phyloP scores from a whole-genome alignment of 2,113 vertebrate species.

The Chelonoidis abingdonii region DNA sequence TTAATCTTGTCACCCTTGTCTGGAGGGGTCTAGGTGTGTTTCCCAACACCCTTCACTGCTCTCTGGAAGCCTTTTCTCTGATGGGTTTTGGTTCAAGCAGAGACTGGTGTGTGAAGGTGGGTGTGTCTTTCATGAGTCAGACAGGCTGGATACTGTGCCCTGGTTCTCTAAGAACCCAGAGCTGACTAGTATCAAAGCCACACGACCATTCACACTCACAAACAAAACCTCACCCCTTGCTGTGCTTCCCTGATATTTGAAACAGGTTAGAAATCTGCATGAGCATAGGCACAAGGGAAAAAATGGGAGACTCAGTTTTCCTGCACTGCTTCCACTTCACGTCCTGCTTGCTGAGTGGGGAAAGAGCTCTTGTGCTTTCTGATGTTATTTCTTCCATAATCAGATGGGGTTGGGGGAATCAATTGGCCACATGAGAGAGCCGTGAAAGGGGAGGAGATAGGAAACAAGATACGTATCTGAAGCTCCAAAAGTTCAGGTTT shows the following conservation, averaged over 20 bases:
- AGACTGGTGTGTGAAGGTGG: too few species aligned
- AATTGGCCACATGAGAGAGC: fast-evolving
- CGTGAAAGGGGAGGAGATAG: not conserved
- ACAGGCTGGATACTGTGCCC: too few species aligned
- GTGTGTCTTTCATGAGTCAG: too few species aligned
- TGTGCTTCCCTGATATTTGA: constrained; percentile 18
- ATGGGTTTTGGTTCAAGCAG: too few species aligned
- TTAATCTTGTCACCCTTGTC: too few species aligned
- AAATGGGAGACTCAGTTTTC: not conserved
- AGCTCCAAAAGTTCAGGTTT: not conserved
- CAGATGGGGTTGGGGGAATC: not conserved
- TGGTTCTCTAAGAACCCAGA: too few species aligned
- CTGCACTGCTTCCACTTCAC: not conserved
- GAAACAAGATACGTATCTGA: not conserved
- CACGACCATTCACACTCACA: not conserved
- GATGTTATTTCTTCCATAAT: not conserved
- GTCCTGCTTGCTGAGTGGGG: not conserved
- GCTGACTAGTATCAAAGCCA: not conserved
- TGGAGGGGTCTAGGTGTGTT: too few species aligned
- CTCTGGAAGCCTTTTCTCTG: too few species aligned
- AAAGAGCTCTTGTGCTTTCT: not conserved
- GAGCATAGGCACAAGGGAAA: not conserved
- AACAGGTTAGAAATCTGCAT: not conserved
- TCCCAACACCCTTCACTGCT: too few species aligned
- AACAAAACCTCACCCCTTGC: constrained; percentile 27